Evolutionary conservation across 2,888 invertebrate species (phyloP).

Genomic region (Dryococelus australis): DNA sequence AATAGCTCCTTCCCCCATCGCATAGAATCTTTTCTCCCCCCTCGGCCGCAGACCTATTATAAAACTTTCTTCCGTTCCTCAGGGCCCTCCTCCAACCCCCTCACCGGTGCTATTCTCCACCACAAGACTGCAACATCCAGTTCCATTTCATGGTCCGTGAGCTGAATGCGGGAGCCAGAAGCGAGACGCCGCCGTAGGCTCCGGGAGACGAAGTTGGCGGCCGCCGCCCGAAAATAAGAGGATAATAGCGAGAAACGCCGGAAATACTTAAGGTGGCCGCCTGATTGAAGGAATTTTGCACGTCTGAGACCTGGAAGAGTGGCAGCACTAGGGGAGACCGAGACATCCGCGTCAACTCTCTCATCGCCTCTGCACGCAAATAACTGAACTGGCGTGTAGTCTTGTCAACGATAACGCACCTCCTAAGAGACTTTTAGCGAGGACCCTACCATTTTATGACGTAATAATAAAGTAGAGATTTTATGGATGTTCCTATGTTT

Average conservation of each 20-base stretch:
- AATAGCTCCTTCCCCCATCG: not conserved
- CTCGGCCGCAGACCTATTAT: slow-evolving; percentile 3
- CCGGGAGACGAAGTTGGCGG: too few species aligned
- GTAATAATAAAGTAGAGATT: too few species aligned
- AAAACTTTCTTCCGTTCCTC: not conserved
- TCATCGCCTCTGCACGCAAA: too few species aligned
- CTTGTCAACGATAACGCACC: too few species aligned
- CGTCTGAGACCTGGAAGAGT: too few species aligned
- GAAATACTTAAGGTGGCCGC: not conserved
- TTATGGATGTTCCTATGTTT: too few species aligned
- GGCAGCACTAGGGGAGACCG: too few species aligned
- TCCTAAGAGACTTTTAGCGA: too few species aligned
- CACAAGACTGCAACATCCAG: not conserved
- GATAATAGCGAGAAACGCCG: not conserved
- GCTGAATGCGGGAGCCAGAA: not conserved
- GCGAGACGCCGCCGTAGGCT: not conserved
- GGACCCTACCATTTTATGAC: too few species aligned
- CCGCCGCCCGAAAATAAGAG: not conserved
- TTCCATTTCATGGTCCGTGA: not conserved
- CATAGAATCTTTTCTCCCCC: not conserved
- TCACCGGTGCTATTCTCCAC: not conserved
- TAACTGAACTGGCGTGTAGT: too few species aligned
- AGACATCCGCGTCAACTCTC: too few species aligned
- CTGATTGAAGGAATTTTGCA: too few species aligned
- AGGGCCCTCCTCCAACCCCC: not conserved